Conservation (phyloP, 1,140 invertebrate genomes). For the Solenopsis invicta region DNA sequence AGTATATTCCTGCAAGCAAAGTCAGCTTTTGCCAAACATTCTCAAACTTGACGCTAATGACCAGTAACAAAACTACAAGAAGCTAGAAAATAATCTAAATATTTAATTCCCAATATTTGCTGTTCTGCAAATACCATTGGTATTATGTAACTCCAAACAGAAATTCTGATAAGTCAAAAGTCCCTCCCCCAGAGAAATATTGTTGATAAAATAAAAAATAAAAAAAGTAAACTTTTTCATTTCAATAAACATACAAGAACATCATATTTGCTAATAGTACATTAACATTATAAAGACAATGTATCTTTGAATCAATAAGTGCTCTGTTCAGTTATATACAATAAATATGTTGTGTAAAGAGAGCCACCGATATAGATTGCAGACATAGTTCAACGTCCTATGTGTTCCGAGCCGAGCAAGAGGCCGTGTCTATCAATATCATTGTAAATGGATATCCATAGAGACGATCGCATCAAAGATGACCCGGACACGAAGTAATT, state of each 20-base stretch:
- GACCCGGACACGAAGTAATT: slow-evolving; percentile 55
- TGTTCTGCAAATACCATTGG: not conserved
- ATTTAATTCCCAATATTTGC: not conserved
- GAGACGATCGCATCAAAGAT: slow-evolving; percentile 62
- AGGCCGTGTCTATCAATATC: slow-evolving; percentile 49
- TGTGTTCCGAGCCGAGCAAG: slow-evolving; percentile 33
- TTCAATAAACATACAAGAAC: not conserved
- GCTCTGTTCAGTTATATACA: not conserved
- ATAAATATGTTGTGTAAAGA: slow-evolving; percentile 43
- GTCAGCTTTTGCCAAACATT: not conserved
- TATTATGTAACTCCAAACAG: not conserved
- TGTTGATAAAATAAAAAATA: not conserved
- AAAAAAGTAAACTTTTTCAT: not conserved
- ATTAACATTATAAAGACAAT: not conserved
- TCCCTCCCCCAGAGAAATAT: not conserved
- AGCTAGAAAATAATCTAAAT: not conserved
- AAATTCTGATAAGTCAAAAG: not conserved
- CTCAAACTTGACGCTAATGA: slow-evolving; percentile 23
- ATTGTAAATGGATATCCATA: slow-evolving; percentile 62
- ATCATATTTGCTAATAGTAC: not conserved
- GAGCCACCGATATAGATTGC: slow-evolving; percentile 22
- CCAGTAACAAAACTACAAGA: not conserved
- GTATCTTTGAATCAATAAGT: slow-evolving; percentile 33
- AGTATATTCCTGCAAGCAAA: slow-evolving; percentile 62
- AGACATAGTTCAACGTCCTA: slow-evolving; percentile 44